phyloP scores from a whole-genome alignment of 2,113 vertebrate species.

The Phainopepla nitens region DNA sequence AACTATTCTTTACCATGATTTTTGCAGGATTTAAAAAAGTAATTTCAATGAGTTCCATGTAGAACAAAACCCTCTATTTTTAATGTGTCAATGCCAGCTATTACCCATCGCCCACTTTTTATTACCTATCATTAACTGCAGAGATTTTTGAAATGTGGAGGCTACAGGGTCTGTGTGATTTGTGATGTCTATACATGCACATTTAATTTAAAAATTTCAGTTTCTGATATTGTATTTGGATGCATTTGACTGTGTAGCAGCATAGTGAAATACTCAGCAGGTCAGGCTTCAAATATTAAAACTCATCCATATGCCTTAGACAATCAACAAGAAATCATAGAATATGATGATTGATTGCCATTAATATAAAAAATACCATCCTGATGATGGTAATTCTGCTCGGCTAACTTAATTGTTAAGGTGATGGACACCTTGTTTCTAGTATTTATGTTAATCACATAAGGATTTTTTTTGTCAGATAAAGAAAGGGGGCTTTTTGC shows the following conservation, averaged over 20 bases:
- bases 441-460: not conserved
- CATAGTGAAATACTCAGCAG: not conserved
- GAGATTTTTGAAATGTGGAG: not conserved
- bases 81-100: not conserved
- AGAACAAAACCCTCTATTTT: not conserved
- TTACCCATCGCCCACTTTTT: not conserved
- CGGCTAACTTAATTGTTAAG: not conserved
- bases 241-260: not conserved
- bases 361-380: not conserved
- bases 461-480: not conserved
- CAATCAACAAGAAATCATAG: not conserved
- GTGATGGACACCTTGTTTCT: not conserved
- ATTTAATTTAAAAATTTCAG: not conserved
- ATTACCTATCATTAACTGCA: not conserved
- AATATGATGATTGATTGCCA: not conserved
- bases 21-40: not conserved
- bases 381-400: not conserved
- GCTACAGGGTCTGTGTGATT: not conserved
- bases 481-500: accelerated
- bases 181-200: not conserved
- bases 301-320: not conserved
- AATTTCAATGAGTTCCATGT: not conserved
- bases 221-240: not conserved
- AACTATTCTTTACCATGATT: not conserved
- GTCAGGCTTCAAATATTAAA: not conserved